Evolutionary conservation across 1,140 invertebrate genomes (phyloP).

Genomic region (Aricia agestis): DNA sequence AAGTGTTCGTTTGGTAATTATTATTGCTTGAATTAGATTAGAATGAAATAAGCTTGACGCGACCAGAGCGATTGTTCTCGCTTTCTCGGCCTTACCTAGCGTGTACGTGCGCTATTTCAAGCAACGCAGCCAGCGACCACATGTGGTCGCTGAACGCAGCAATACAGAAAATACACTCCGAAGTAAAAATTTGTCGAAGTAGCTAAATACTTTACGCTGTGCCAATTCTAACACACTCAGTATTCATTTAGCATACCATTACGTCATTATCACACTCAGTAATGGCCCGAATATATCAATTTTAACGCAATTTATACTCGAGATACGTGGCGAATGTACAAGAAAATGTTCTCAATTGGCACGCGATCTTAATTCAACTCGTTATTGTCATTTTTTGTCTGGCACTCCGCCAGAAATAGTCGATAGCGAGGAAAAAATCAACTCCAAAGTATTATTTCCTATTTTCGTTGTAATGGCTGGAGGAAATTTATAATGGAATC

Average conservation of each 20-base stretch:
- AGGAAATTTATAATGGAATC: slow-evolving; percentile 1
- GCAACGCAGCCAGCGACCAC: too few relatives aligned
- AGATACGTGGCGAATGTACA: slow-evolving; percentile 10
- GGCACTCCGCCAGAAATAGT: slow-evolving; percentile 18
- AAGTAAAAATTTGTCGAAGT: too few relatives aligned
- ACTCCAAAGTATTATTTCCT: slow-evolving; percentile 5
- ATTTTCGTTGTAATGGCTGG: neutral
- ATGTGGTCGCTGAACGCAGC: too few relatives aligned
- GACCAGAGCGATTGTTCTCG: too few relatives aligned
- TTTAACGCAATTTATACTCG: slow-evolving; percentile 6
- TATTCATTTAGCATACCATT: neutral
- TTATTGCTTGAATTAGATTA: too few relatives aligned
- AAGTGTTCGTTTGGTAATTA: too few relatives aligned
- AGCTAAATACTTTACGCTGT: too few relatives aligned
- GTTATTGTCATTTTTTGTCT: slow-evolving; percentile 15
- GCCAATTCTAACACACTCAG: too few relatives aligned
- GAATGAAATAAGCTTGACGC: too few relatives aligned
- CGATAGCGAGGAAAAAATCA: slow-evolving; percentile 11
- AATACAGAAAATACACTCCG: too few relatives aligned
- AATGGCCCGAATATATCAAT: neutral
- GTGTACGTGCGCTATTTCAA: too few relatives aligned
- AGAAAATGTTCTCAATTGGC: slow-evolving; percentile 25
- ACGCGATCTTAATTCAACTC: slow-evolving; percentile 22
- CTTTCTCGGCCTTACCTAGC: too few relatives aligned
- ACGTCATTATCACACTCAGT: neutral